These are phyloP conservation scores for Argya squamiceps DNA, from an alignment of 2,797 vertebrate genomes.

Conservation along the genomic window DNA sequence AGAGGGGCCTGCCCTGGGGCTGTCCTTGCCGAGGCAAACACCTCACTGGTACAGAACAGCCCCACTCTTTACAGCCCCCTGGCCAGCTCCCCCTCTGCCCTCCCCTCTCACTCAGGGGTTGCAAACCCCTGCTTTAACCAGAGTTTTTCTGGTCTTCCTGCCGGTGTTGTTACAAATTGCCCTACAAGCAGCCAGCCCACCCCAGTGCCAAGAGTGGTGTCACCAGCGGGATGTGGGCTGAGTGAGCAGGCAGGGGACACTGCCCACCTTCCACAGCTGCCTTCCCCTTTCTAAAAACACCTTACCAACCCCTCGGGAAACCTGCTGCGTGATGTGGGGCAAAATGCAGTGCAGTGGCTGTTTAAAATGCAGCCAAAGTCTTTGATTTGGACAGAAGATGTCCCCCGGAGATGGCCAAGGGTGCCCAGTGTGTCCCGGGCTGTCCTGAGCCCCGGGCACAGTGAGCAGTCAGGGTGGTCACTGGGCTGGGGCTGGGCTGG, in stretches of 20 bases:
- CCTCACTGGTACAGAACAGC: not conserved
- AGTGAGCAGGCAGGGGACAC: not conserved
- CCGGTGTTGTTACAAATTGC: not conserved
- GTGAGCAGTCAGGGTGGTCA: rapidly evolving
- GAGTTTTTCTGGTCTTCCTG: not conserved
- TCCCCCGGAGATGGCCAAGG: not conserved
- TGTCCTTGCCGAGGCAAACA: not conserved
- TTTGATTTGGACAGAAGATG: not conserved
- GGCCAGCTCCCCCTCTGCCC: not conserved
- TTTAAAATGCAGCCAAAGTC: not conserved
- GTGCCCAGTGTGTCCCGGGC: rapidly evolving
- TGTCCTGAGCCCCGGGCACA: not conserved
- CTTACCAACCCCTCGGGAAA: not conserved
- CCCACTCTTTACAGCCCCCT: not conserved
- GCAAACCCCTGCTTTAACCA: rapidly evolving
- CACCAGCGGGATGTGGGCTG: not conserved
- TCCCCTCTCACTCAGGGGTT: rapidly evolving
- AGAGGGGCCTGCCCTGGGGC: not conserved
- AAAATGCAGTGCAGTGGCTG: not conserved
- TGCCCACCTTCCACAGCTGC: rapidly evolving
- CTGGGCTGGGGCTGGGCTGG: not conserved
- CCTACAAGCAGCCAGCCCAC: not conserved
- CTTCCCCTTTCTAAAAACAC: not conserved
- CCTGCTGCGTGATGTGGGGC: not conserved
- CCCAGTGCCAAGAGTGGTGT: rapidly evolving